These are phyloP conservation scores for Urocolius indicus DNA, from an alignment of 2,113 vertebrate genomes.

Conservation along the genomic window DNA sequence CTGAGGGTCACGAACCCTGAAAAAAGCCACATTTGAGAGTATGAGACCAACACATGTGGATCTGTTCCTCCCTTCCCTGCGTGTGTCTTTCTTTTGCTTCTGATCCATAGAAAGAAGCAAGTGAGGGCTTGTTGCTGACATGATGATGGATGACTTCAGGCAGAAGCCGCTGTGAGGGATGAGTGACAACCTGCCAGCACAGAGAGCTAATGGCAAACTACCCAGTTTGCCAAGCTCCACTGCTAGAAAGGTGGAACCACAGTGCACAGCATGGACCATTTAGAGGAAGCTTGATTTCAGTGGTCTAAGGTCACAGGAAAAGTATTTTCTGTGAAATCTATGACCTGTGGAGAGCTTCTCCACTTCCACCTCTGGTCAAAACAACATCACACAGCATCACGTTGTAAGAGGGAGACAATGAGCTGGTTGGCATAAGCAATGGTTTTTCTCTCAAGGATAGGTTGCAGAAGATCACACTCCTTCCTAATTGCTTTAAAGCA, in stretches of 20 bases:
- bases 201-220: background rate
- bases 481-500: background rate
- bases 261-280: background rate
- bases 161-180: background rate
- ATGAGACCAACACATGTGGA: background rate
- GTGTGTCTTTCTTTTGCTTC: background rate
- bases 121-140: constrained; percentile 21
- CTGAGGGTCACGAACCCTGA: background rate
- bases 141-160: background rate
- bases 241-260: background rate
- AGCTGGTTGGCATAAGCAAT: background rate
- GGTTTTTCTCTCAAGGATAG: background rate
- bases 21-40: background rate
- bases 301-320: background rate
- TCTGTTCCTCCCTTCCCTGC: background rate
- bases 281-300: background rate
- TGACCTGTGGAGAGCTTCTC: background rate
- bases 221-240: background rate
- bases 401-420: background rate
- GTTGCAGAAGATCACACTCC: background rate
- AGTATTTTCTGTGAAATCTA: background rate
- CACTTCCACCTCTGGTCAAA: background rate
- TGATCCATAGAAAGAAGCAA: background rate
- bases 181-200: constrained; percentile 30
- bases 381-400: rapidly evolving